phyloP scores from a whole-genome alignment of 2,888 invertebrate species.

The Branchellion lobata region DNA sequence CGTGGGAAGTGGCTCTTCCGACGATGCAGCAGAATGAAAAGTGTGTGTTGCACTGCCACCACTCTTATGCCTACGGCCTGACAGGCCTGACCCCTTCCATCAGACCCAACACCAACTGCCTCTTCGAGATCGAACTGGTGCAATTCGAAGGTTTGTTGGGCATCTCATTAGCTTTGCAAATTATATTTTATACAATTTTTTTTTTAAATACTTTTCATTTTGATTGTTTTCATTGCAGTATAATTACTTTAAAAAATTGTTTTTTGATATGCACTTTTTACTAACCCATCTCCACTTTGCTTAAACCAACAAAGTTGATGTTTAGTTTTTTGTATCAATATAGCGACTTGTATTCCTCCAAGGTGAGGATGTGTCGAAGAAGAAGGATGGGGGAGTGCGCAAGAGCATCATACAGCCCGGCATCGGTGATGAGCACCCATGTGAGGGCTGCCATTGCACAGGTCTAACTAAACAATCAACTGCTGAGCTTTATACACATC shows the following conservation, averaged over 20 bases:
- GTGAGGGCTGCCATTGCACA: constrained; percentile 35
- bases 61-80: constrained; percentile 35
- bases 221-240: no score
- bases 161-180: background rate
- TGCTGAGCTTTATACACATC: background rate
- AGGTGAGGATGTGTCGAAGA: constrained; percentile 37
- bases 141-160: constrained; percentile 28
- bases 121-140: constrained; percentile 37
- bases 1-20: constrained; percentile 38
- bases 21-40: constrained; percentile 39
- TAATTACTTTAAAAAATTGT: no score
- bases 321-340: no score
- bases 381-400: constrained; percentile 38
- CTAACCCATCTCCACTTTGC: no score
- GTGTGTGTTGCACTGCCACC: constrained; percentile 34
- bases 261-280: no score
- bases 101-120: constrained; percentile 16
- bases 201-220: no score
- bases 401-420: constrained; percentile 31
- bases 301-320: no score
- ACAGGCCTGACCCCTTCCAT: constrained; percentile 35
- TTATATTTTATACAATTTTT: no score
- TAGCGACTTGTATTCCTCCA: no score
- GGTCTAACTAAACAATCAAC: no score
- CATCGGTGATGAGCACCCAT: constrained; percentile 11